phyloP scores from a whole-genome alignment of 2,113 vertebrate genomes.

The Eulemur rufifrons region DNA sequence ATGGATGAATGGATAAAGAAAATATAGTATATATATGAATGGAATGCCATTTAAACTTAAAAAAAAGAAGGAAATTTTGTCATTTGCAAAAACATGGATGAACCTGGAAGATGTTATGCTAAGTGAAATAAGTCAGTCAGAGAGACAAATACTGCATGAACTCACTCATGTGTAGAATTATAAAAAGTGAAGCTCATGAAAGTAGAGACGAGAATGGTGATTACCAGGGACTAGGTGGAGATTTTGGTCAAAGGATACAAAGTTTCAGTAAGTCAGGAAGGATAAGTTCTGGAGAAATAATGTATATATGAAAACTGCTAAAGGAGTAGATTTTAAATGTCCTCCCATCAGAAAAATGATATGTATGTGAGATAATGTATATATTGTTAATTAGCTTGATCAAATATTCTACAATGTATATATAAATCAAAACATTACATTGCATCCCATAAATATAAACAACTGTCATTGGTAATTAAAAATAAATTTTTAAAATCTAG shows the following conservation, averaged over 20 bases:
- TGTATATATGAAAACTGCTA: neutral
- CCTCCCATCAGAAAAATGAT: neutral
- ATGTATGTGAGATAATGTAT: neutral
- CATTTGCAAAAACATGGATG: too few relatives aligned
- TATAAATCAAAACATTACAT: neutral
- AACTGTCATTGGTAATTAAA: neutral
- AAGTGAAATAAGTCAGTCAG: too few relatives aligned
- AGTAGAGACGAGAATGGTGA: neutral
- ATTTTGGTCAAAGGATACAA: neutral
- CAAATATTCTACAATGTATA: neutral
- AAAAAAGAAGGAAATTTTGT: too few relatives aligned
- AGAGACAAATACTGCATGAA: too few relatives aligned
- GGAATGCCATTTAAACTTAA: too few relatives aligned
- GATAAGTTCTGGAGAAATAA: neutral
- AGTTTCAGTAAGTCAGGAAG: too few relatives aligned
- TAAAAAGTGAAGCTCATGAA: neutral
- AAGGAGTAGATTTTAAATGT: neutral
- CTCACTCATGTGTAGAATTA: too few relatives aligned
- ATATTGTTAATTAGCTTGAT: neutral
- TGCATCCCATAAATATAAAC: neutral
- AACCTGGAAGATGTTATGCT: too few relatives aligned
- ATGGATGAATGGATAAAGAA: too few relatives aligned
- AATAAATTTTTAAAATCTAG: neutral
- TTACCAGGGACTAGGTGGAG: neutral
- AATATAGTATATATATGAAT: too few relatives aligned